These are phyloP conservation scores for Podarcis siculus DNA, from an alignment of 2,797 vertebrate species.

Conservation along the genomic window DNA sequence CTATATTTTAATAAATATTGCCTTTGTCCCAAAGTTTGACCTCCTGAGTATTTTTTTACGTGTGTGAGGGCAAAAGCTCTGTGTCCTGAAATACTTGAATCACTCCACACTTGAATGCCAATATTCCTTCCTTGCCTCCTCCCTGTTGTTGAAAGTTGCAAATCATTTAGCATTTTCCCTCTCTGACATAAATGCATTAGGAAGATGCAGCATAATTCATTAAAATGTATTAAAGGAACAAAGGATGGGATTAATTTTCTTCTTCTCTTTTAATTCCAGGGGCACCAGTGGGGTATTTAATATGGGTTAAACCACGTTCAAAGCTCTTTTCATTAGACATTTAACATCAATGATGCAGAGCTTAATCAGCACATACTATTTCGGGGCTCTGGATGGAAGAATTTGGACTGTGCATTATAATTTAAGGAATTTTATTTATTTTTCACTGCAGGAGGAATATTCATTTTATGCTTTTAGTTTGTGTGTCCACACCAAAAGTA, in stretches of 20 bases:
- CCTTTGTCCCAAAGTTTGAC: too few relatives aligned
- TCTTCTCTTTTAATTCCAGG: conserved; percentile 66
- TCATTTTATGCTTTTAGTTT: conserved; percentile 73
- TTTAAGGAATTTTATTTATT: conserved; percentile 77
- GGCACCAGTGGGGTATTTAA: conserved; percentile 66
- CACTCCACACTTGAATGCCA: conserved; percentile 68
- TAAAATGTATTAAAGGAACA: conserved; percentile 72
- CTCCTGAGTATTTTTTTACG: too few relatives aligned
- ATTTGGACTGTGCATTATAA: conserved; percentile 73
- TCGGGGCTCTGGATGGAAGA: conserved; percentile 72
- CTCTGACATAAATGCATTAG: conserved; percentile 64
- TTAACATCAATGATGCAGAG: conserved; percentile 73
- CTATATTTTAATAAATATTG: too few relatives aligned
- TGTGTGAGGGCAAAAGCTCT: conserved; percentile 42
- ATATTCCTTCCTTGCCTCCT: conserved; percentile 55
- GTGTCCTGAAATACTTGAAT: conserved; percentile 49
- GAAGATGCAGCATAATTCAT: conserved; percentile 69
- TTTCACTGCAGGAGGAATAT: conserved; percentile 78
- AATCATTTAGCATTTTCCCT: conserved; percentile 71
- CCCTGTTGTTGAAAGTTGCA: conserved; percentile 62
- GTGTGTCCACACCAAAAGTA: conserved; percentile 46
- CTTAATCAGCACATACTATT: conserved; percentile 73
- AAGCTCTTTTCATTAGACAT: conserved; percentile 74
- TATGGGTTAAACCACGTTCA: conserved; percentile 70
- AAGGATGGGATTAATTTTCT: conserved; percentile 71